phyloP scores from a whole-genome alignment of 1,140 invertebrate species.

The Drosophila lacteicornis region DNA sequence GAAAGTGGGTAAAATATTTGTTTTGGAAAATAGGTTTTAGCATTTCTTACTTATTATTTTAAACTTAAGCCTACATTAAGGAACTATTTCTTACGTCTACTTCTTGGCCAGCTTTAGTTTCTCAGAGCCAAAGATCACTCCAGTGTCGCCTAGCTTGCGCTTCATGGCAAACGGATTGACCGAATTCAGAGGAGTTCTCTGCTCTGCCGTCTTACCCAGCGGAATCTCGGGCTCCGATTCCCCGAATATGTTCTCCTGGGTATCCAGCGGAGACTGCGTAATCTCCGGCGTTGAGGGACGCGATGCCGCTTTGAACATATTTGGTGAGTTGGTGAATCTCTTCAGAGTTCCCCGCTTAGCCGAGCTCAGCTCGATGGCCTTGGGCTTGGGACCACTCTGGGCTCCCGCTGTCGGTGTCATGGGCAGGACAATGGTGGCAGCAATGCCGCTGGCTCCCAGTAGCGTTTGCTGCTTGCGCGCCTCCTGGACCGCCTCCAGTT shows the following conservation, averaged over 20 bases:
- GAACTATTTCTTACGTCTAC: slow-evolving; percentile 17
- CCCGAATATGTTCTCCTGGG: slow-evolving; percentile 72
- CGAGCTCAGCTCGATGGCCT: slow-evolving; percentile 70
- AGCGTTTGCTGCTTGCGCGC: slow-evolving; percentile 67
- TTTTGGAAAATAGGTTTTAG: not conserved
- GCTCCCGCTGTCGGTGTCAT: slow-evolving; percentile 34
- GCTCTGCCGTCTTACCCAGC: slow-evolving; percentile 42
- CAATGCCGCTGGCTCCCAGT: slow-evolving; percentile 60
- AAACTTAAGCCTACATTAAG: not conserved
- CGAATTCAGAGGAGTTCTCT: slow-evolving; percentile 63
- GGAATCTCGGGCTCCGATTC: slow-evolving; percentile 55
- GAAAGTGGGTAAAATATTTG: not conserved
- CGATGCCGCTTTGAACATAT: slow-evolving; percentile 61
- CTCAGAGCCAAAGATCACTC: slow-evolving; percentile 75
- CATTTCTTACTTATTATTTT: slow-evolving; percentile 5
- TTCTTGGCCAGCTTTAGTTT: slow-evolving; percentile 77
- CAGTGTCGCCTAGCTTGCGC: slow-evolving; percentile 72
- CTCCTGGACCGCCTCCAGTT: slow-evolving; percentile 78
- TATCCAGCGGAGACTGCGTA: slow-evolving; percentile 38
- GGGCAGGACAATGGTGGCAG: slow-evolving; percentile 66
- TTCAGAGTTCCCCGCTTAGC: slow-evolving; percentile 65
- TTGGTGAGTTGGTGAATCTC: slow-evolving; percentile 66
- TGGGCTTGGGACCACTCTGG: slow-evolving; percentile 57
- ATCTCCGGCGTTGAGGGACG: slow-evolving; percentile 61
- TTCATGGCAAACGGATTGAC: slow-evolving; percentile 81